These are phyloP conservation scores for Alcis repandata DNA, from an alignment of 2,888 invertebrate species.

Conservation along the genomic window DNA sequence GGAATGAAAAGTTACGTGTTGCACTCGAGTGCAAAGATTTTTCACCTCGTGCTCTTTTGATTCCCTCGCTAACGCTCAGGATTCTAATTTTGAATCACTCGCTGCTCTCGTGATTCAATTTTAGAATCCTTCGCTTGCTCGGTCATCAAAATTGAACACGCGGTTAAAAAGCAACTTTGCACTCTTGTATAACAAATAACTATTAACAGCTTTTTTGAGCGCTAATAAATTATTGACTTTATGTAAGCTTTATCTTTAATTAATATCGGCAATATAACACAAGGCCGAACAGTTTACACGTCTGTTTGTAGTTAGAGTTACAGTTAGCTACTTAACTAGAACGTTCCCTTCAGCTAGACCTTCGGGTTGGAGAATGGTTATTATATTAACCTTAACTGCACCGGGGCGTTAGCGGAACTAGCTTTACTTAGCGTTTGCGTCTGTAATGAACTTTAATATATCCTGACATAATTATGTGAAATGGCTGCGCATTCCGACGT, in stretches of 20 bases:
- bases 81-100: too few relatives aligned
- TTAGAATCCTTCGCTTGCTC: too few relatives aligned
- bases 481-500: neutral
- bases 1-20: too few relatives aligned
- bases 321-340: neutral
- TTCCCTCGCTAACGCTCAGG: too few relatives aligned
- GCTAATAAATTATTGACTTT: neutral
- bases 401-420: neutral
- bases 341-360: slow-evolving; percentile 28
- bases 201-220: neutral
- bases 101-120: too few relatives aligned
- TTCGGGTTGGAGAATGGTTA: slow-evolving; percentile 31
- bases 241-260: neutral
- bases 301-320: neutral
- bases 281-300: slow-evolving; percentile 6
- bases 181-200: too few relatives aligned
- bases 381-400: slow-evolving; percentile 14
- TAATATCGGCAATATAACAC: neutral
- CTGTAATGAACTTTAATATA: neutral
- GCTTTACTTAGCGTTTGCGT: neutral
- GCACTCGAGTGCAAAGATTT: too few relatives aligned
- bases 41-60: too few relatives aligned
- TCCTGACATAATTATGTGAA: slow-evolving; percentile 3
- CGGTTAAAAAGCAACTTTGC: neutral
- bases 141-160: too few relatives aligned